Conservation (phyloP, 2,888 invertebrate species). For the Matsumyia berberina region DNA sequence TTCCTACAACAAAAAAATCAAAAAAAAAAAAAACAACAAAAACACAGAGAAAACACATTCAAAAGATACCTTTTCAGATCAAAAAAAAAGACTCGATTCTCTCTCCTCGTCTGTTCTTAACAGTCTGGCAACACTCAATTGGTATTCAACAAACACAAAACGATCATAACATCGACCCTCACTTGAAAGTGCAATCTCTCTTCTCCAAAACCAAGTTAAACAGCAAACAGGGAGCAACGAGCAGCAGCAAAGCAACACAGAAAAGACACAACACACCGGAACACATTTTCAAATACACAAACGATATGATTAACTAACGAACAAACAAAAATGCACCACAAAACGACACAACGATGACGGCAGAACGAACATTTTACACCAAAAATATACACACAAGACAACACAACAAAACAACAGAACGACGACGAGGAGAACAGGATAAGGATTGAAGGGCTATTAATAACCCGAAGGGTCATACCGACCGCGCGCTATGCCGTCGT, state of each 20-base stretch:
- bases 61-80: conserved; percentile 64
- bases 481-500: conserved; percentile 64
- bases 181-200: conserved; percentile 73
- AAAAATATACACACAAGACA: conserved; percentile 72
- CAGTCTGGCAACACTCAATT: conserved; percentile 76
- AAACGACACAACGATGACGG: conserved; percentile 77
- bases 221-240: conserved; percentile 36
- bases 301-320: conserved; percentile 77
- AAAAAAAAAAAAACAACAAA: conserved; percentile 47
- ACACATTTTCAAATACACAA: conserved; percentile 76
- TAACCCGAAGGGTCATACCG: conserved; percentile 76
- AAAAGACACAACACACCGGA: conserved; percentile 70
- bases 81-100: conserved; percentile 54
- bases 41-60: conserved; percentile 53
- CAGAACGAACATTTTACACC: conserved; percentile 76
- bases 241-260: conserved; percentile 37
- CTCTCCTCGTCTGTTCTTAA: conserved; percentile 43
- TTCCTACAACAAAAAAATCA: conserved; percentile 65
- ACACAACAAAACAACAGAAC: conserved; percentile 66
- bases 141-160: conserved; percentile 76
- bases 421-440: conserved; percentile 70
- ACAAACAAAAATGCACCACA: conserved; percentile 77
- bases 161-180: conserved; percentile 75
- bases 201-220: conserved; percentile 30
- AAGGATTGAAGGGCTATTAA: conserved; percentile 77